Evolutionary conservation across 2,888 invertebrate species (phyloP).

Genomic region (Ennomos fuscantarius): DNA sequence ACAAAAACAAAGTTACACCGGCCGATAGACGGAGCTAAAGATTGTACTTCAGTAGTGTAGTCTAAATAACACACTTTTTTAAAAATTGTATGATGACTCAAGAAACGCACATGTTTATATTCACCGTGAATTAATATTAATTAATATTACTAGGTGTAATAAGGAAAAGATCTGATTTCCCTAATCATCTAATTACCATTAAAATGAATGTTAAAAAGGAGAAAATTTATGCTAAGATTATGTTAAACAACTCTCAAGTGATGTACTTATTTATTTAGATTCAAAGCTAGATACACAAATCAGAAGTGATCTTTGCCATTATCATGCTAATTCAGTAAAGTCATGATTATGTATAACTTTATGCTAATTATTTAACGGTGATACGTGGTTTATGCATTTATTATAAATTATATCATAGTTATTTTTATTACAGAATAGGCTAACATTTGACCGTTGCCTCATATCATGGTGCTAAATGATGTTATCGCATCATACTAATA

Average conservation of each 20-base stretch:
- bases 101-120: conserved; percentile 4
- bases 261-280: conserved; percentile 49
- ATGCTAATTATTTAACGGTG: conserved; percentile 30
- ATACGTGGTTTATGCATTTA: conserved; percentile 9
- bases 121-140: background rate
- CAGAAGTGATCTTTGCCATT: conserved; percentile 57
- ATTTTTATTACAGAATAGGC: no score
- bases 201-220: conserved; percentile 29
- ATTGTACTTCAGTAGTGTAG: no score
- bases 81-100: conserved; percentile 1
- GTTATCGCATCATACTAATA: no score
- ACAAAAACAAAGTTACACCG: no score
- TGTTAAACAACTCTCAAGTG: conserved; percentile 38
- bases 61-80: no score
- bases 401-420: conserved; percentile 1
- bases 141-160: no score
- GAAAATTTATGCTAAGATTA: conserved; percentile 36
- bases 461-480: no score
- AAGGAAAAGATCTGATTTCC: conserved; percentile 18
- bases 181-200: conserved; percentile 26
- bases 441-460: no score
- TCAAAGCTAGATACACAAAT: conserved; percentile 45
- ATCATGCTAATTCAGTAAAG: conserved; percentile 62
- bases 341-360: conserved; percentile 41
- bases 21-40: no score